These are phyloP conservation scores for Poliocrania exsul DNA, from an alignment of 2,797 vertebrate species.

Conservation along the genomic window DNA sequence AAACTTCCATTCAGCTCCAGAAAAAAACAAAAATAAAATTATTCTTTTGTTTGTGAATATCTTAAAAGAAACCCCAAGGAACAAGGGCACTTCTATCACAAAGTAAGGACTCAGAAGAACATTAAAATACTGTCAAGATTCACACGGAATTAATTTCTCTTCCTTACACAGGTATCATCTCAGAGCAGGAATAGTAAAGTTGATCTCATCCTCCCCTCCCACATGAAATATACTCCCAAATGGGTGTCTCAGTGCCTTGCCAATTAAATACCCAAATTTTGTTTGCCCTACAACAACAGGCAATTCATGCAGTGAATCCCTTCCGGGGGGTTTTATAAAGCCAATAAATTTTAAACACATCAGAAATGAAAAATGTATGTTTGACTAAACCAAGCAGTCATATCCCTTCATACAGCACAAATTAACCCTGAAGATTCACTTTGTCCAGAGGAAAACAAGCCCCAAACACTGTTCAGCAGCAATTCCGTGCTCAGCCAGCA, in stretches of 20 bases:
- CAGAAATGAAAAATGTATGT: neutral
- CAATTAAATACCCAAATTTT: neutral
- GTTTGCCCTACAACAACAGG: neutral
- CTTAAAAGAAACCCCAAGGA: neutral
- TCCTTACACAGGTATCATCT: neutral
- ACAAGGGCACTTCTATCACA: neutral
- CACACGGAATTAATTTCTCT: neutral
- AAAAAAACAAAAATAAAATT: neutral
- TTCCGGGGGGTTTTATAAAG: neutral
- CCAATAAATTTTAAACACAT: neutral
- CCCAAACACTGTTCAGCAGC: neutral
- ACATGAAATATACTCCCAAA: rapidly evolving
- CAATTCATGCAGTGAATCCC: neutral
- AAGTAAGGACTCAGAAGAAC: neutral
- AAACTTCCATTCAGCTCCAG: neutral
- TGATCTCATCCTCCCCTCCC: neutral
- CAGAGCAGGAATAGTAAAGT: neutral
- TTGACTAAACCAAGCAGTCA: neutral
- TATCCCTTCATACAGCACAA: neutral
- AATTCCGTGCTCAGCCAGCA: neutral
- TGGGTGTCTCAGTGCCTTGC: neutral
- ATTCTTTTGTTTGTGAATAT: neutral
- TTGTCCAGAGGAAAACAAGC: neutral
- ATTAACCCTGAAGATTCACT: neutral
- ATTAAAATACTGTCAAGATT: neutral